Evolutionary conservation across 2,113 vertebrate genomes (phyloP), one percentile per base, ranked within the genome.

Genomic region (Phocoena sinus): DNA sequence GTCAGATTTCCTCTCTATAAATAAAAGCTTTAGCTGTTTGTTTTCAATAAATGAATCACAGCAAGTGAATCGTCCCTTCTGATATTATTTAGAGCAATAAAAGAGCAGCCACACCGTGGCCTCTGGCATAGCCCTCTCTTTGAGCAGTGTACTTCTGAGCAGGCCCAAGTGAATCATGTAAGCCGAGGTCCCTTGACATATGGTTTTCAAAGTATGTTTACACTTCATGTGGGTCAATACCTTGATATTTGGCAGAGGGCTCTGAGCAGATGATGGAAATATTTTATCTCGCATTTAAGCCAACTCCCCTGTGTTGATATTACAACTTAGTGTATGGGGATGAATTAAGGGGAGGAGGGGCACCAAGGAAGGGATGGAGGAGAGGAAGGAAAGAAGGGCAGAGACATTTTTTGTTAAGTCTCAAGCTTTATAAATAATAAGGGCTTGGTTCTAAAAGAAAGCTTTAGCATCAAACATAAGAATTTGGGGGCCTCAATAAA

Each of bases 131-230:
- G 21, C 1, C 8, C 23, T 96, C 4, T 84, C 36, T 73, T 60
- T 74, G 76, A 96, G 94, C 73, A 58, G 50, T 63, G 56, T 71
- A 5, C 41, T 88, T 53, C 91, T 93, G 90, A 95, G 74, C 25
- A 50, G 63, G 20, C 81, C 87, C 73, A 18, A 93, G 80, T 80
- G 90, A 97, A 65, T 89, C 95, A 96, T 68, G 41, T 53, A 97
- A 89, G 58, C 80, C 60, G 8, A 0, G 0, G 70, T 98, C 95
- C 36, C 81, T 95, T 87, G 96, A 26, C 70, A 90, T 21, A 44
- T 7, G 20, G 31, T 96, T 98, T 97, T 96, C 97, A 98, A 98
- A 98, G 95, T 93, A 14, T 96, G 97, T 98, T 98, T 98, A 95
- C 41, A 77, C 28, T 94, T n/a, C 58, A 38, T 26, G 70, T 93